Evolutionary conservation across 2,113 vertebrate species (phyloP).

Genomic region (Lagopus leucura): DNA sequence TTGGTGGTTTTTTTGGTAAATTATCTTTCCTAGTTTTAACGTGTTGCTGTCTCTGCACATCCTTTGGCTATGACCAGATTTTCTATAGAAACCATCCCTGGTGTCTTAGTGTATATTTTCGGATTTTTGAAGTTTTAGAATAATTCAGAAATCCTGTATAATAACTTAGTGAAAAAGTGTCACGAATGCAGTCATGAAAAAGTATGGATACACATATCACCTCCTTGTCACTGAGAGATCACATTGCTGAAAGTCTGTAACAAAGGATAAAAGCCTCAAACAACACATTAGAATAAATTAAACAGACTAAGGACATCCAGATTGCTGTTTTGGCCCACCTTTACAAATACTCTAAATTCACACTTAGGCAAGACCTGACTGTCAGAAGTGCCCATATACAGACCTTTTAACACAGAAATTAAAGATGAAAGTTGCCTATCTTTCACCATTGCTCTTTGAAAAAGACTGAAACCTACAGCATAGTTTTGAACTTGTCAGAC

Average conservation of each 20-base stretch:
- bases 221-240: neutral
- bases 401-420: neutral
- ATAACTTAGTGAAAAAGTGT: neutral
- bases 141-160: conserved; percentile 7
- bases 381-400: neutral
- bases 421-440: neutral
- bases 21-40: conserved; percentile 33
- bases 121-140: conserved; percentile 22
- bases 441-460: neutral
- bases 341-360: neutral
- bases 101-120: conserved; percentile 29
- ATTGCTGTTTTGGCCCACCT: neutral
- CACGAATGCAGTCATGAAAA: conserved; percentile 3
- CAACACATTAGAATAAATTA: neutral
- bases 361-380: neutral
- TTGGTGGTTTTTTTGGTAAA: conserved; percentile 50
- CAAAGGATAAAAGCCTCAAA: neutral
- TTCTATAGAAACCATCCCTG: neutral
- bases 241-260: neutral
- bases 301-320: neutral
- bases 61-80: conserved; percentile 49
- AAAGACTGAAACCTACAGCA: neutral
- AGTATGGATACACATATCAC: neutral
- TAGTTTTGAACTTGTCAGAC: neutral
- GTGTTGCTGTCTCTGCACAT: conserved; percentile 36